Evolutionary conservation across 2,113 vertebrate genomes (phyloP).

Genomic region (Crotalus tigris): DNA sequence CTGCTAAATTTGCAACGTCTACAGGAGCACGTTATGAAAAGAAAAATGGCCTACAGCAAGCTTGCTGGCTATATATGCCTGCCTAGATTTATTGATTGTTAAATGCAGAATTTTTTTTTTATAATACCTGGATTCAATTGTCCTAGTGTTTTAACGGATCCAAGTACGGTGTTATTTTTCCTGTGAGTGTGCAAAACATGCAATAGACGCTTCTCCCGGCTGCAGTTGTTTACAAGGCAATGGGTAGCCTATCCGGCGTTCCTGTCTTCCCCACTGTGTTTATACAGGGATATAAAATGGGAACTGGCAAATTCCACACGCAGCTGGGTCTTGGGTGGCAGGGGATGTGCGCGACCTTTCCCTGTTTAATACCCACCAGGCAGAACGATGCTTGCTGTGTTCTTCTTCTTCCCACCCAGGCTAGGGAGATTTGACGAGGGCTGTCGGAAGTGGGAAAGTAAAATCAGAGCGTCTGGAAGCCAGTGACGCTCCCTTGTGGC

Average conservation of each 20-base stretch:
- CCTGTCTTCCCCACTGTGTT: neutral
- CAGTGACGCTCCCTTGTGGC: neutral
- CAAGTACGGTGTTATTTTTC: neutral
- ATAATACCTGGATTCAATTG: neutral
- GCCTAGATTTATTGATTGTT: neutral
- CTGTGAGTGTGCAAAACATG: too few species aligned
- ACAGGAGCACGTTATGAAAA: neutral
- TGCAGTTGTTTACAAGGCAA: neutral
- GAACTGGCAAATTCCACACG: neutral
- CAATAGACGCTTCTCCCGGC: neutral
- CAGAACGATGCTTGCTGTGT: neutral
- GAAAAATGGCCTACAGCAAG: too few species aligned
- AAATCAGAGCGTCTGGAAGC: neutral
- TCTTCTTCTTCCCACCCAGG: neutral
- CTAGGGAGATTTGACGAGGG: neutral
- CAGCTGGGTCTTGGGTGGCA: neutral
- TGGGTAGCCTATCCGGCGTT: too few species aligned
- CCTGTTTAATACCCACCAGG: neutral
- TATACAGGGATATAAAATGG: neutral
- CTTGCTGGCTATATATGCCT: neutral
- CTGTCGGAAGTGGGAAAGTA: neutral
- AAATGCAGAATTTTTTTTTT: neutral
- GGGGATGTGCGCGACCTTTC: neutral
- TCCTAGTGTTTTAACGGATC: neutral
- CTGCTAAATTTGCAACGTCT: neutral